phyloP scores from a whole-genome alignment of 2,113 vertebrate genomes.

The Chelonoidis abingdonii region DNA sequence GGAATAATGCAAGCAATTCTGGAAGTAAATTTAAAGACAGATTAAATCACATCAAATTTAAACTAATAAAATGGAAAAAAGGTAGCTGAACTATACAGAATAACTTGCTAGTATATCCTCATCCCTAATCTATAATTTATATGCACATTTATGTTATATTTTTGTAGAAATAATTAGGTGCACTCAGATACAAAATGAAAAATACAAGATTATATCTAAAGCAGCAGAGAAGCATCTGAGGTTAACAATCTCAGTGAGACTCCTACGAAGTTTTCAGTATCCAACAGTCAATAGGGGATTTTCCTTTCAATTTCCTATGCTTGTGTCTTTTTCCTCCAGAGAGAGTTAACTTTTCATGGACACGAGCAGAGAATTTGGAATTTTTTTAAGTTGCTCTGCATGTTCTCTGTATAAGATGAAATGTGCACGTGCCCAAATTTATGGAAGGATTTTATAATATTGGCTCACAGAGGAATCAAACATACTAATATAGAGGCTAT shows the following conservation, averaged over 20 bases:
- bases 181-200: slow-evolving; percentile 44
- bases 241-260: slow-evolving; percentile 42
- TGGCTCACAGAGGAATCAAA: slow-evolving; percentile 53
- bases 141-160: slow-evolving; percentile 65
- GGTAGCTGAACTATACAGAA: slow-evolving; percentile 11
- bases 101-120: slow-evolving; percentile 46
- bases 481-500: slow-evolving; percentile 56
- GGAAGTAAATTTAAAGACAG: slow-evolving; percentile 64
- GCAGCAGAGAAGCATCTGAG: slow-evolving; percentile 28
- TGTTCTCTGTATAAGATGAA: slow-evolving; percentile 39
- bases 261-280: slow-evolving; percentile 43
- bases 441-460: slow-evolving; percentile 55
- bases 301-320: slow-evolving; percentile 58
- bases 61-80: slow-evolving; percentile 60
- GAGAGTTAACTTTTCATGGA: slow-evolving; percentile 32
- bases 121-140: slow-evolving; percentile 60
- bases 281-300: slow-evolving; percentile 47
- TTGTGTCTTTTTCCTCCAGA: slow-evolving; percentile 29
- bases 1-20: slow-evolving; percentile 69
- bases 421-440: slow-evolving; percentile 54
- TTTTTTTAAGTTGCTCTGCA: slow-evolving; percentile 45
- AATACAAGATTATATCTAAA: slow-evolving; percentile 47
- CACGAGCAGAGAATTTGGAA: slow-evolving; percentile 26
- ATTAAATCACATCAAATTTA: slow-evolving; percentile 71
- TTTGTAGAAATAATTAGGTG: slow-evolving; percentile 62